These are phyloP conservation scores for Crotalus horridus DNA, from an alignment of 2,113 vertebrate species.

Conservation along the genomic window DNA sequence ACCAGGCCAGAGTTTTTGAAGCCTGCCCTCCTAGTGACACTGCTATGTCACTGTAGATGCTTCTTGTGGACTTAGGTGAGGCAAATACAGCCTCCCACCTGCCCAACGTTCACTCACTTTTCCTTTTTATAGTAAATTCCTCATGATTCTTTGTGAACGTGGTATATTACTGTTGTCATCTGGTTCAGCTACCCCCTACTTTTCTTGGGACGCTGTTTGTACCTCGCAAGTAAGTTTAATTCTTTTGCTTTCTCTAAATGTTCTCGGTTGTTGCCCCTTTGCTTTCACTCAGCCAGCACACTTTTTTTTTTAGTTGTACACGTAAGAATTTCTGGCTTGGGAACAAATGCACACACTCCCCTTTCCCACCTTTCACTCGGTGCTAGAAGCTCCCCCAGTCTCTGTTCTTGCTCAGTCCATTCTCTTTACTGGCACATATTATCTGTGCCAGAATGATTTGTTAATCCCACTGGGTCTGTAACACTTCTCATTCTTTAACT, in stretches of 20 bases:
- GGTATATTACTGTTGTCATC: not conserved
- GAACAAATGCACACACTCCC: not conserved
- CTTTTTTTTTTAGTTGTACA: not conserved
- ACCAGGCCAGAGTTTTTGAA: not conserved
- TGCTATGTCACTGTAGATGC: not conserved
- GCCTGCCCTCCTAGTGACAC: not conserved
- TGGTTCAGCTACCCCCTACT: not conserved
- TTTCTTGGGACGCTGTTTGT: not conserved
- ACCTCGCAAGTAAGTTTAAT: too few species aligned
- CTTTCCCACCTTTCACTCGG: not conserved
- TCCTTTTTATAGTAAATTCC: not conserved
- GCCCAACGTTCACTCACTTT: not conserved
- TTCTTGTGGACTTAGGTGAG: not conserved
- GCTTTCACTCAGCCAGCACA: not conserved
- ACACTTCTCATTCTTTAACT: not conserved
- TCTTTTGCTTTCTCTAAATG: not conserved
- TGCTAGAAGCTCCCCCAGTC: conserved; percentile 6
- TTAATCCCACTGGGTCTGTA: not conserved
- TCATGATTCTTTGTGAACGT: not conserved
- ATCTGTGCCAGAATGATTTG: not conserved
- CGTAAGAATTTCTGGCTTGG: not conserved
- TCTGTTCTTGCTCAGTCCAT: conserved; percentile 29
- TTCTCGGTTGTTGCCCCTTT: not conserved
- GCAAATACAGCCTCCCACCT: not conserved
- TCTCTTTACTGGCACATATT: not conserved